These are phyloP conservation scores for Drosophila nikananu DNA, from an alignment of 1,140 invertebrate genomes.

Conservation along the genomic window DNA sequence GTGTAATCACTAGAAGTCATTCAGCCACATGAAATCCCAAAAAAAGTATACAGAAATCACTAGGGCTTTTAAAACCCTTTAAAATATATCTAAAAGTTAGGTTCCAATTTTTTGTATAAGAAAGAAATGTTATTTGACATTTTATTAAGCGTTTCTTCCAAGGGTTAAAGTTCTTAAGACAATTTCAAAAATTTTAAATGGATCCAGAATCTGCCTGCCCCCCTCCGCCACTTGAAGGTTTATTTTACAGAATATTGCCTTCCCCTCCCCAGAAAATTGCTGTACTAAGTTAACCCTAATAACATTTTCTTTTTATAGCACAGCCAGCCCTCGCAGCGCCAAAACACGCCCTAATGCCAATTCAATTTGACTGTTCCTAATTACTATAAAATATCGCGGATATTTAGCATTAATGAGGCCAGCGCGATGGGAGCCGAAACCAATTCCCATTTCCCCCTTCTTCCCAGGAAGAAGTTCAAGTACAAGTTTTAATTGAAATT, in stretches of 20 bases:
- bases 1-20: neutral
- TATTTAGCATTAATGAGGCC: slow-evolving; percentile 68
- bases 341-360: slow-evolving; percentile 44
- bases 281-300: slow-evolving; percentile 50
- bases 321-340: neutral
- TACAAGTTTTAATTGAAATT: slow-evolving; percentile 80
- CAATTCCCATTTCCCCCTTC: slow-evolving; percentile 7
- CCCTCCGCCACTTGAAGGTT: neutral
- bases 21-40: neutral
- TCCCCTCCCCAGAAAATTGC: neutral
- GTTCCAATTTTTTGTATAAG: too few species aligned
- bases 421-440: slow-evolving; percentile 26
- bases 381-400: slow-evolving; percentile 71
- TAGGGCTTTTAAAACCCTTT: neutral
- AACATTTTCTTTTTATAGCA: slow-evolving; percentile 61
- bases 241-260: slow-evolving; percentile 5
- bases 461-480: slow-evolving; percentile 10
- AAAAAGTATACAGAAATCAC: neutral
- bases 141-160: too few species aligned
- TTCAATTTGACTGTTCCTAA: slow-evolving; percentile 68
- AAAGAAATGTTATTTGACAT: too few species aligned
- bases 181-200: slow-evolving; percentile 6
- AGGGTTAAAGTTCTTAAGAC: neutral
- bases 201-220: slow-evolving; percentile 9
- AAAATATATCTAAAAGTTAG: neutral